Percentiles rank a stretch among this genome's conserved stretches.
These are phyloP conservation scores for Lapara coniferarum DNA, from an alignment of 2,888 invertebrate genomes.

Conservation along the genomic window DNA sequence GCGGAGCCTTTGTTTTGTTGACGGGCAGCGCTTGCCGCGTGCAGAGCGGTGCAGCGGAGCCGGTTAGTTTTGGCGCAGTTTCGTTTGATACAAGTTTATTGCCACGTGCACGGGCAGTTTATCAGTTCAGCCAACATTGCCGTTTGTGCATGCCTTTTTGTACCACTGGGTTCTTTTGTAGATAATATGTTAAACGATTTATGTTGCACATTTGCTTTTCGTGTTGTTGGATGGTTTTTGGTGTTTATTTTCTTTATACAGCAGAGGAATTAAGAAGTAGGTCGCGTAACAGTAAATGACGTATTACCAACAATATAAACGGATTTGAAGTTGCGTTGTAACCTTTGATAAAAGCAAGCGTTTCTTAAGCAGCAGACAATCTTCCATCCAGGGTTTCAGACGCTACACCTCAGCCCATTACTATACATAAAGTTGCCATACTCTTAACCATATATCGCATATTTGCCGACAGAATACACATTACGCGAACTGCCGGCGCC, in stretches of 20 bases:
- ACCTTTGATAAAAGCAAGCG: too few species aligned
- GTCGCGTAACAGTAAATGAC: too few species aligned
- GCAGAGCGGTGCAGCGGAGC: slow-evolving; percentile 11
- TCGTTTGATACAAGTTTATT: slow-evolving; percentile 24
- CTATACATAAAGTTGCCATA: too few species aligned
- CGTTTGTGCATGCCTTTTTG: slow-evolving; percentile 20
- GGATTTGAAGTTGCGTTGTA: too few species aligned
- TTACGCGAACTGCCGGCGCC: background rate
- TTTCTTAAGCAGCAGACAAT: too few species aligned
- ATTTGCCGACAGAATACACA: background rate
- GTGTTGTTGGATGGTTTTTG: background rate
- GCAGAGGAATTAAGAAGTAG: background rate
- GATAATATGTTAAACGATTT: background rate
- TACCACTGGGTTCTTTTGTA: background rate
- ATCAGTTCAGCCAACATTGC: slow-evolving; percentile 18
- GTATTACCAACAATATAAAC: too few species aligned
- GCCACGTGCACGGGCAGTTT: slow-evolving; percentile 19
- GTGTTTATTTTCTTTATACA: background rate
- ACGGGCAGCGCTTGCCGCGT: slow-evolving; percentile 57
- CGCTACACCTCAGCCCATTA: too few species aligned
- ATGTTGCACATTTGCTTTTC: background rate
- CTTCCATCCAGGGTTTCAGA: too few species aligned
- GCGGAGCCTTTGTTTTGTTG: slow-evolving; percentile 68
- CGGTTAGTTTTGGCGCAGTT: slow-evolving; percentile 38
- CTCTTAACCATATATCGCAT: too few species aligned